Evolutionary conservation across 2,888 invertebrate species (phyloP), one percentile per base, ranked within the genome.

Genomic region (Laothoe populi): DNA sequence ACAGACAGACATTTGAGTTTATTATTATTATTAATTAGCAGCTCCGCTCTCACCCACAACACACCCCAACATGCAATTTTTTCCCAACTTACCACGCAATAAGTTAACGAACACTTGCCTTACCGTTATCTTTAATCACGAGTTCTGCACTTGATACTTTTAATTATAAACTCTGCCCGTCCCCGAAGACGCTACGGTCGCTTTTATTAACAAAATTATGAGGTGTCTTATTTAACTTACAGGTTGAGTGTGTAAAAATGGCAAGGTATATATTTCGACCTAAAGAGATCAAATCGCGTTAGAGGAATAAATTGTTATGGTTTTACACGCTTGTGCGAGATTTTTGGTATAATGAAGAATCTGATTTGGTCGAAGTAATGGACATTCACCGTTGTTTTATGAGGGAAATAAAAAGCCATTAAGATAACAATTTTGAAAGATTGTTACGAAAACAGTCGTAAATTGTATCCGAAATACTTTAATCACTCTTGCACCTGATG

Each of bases 121-220:
- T 74, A 73, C 69, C 65, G 67, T 73, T 75, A 81, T 80, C 78
- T 76, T 68, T 65, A 70, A 81, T 81, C 81, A 67, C 68, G 68
- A 68, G 70, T 66, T 68, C 66, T 63, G 66, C 40, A 45, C 71
- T 72, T 72, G 69, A 72, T 72, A 73, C 75, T 57, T 63, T 63
- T 63, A 63, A 63, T 63, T 60, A 63, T 38, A 57, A 23, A 24
- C 53, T 21, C 57, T 48, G 57, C 45, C 19, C 49, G 49, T 53
- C 53, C 49, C 60, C 19, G 23, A 61, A 61, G 40, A 31, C 35
- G 19, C 44, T 49, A 24, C 26, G 53, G 35, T 19, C 45, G 21
- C 19, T 61, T 61, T 61, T 61, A 53, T 53, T 53, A 53, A 61
- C n/a, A 19, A 53, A 61, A 61, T 42, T 49, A 42, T 58, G 40